These are phyloP conservation scores for Paramormyrops kingsleyae DNA, from an alignment of 2,113 vertebrate species.

Conservation along the genomic window DNA sequence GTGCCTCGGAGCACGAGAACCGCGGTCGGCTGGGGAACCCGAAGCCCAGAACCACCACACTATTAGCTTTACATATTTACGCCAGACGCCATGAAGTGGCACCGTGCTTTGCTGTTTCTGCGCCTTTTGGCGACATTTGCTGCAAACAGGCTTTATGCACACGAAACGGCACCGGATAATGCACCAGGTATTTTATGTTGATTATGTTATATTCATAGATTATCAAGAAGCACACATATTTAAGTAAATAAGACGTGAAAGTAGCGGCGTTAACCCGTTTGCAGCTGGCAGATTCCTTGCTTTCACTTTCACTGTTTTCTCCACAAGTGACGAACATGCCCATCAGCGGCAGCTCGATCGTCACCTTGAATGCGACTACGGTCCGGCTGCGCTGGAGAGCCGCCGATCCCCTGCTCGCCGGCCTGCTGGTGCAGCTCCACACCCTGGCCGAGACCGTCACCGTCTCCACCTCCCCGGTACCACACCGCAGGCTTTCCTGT, in stretches of 20 bases:
- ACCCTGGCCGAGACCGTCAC: conserved; percentile 14
- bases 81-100: not conserved
- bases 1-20: not conserved
- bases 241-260: not conserved
- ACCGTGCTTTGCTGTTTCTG: not conserved
- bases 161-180: not conserved
- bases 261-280: not conserved
- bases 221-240: not conserved
- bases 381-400: not conserved
- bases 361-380: not conserved
- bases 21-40: no score
- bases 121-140: not conserved
- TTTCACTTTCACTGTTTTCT: not conserved
- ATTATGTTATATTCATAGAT: not conserved
- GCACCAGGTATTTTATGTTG: not conserved
- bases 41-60: not conserved
- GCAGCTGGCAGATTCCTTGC: not conserved
- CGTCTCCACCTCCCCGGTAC: conserved; percentile 20
- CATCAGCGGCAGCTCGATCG: not conserved
- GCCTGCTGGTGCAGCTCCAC: conserved; percentile 12
- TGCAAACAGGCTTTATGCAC: not conserved
- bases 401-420: not conserved
- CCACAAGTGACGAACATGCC: not conserved
- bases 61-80: not conserved
- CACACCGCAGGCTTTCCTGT: not conserved